Evolutionary conservation across 2,888 invertebrate species (phyloP), one percentile per base, ranked within the genome.

Genomic region (Boloria selene): DNA sequence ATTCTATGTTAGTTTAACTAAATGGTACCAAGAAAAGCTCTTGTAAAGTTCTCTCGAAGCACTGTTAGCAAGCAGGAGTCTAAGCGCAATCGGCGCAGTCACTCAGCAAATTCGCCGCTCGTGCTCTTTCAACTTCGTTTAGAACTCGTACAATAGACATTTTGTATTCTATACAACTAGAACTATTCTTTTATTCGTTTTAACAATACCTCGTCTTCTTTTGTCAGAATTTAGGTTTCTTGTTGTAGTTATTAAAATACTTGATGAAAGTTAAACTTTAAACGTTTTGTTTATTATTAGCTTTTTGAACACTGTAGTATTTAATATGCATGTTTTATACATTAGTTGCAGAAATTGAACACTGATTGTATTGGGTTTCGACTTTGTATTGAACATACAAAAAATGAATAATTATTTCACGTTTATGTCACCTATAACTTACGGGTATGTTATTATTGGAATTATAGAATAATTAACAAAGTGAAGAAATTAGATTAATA

Each of bases 221-320:
- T 50, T 50, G 17, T 18, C 17, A 18, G 50, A 38, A 18, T 44
- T 18, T 42, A 55, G 55, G 38, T 44, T 55, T 44, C 55, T 55
- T 55, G 55, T 44, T 44, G 44, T 18, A 13, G 18, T 55, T 55
- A 55, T 55, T 55, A 55, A 44, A 44, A 55, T 55, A 45, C 47
- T 58, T 47, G 16, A 26, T 47, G 58, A 44, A 55, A 22, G 47
- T 47, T 45, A 22, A 45, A 47, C 16, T 13, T 47, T 4, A 14
- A 5, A 45, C 18, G 18, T 55, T 55, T 22, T 18, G 42, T 44
- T 44, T 7, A 53, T 17, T 16, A 2, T 0, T 13, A 31, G 13
- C 13, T 7, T 31, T 53, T 26, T 22, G 51, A 14, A 52, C 22
- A n/a, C 22, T 14, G 4, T 26, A 52, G 50, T 50, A 17, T 50